Conservation (phyloP, 2,888 invertebrate species). For the Vesta saturnalis region DNA sequence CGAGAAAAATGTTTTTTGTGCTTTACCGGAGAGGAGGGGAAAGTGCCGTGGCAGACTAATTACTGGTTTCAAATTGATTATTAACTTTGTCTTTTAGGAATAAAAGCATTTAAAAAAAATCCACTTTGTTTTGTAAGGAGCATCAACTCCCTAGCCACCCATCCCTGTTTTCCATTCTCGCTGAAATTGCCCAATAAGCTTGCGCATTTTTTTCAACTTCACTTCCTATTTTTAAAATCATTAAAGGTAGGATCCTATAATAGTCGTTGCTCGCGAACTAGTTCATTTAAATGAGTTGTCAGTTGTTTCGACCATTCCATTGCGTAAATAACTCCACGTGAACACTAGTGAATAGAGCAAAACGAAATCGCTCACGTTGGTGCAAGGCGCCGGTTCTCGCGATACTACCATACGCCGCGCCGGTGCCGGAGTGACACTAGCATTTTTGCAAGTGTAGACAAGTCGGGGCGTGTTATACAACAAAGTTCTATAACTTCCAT, state of each 20-base stretch:
- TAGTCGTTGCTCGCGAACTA: background rate
- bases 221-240: background rate
- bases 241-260: background rate
- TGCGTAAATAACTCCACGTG: no score
- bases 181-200: constrained; percentile 8
- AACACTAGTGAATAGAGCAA: no score
- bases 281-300: background rate
- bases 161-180: constrained; percentile 23
- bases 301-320: no score
- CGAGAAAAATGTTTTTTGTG: constrained; percentile 19
- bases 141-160: constrained; percentile 18
- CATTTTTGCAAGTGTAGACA: no score
- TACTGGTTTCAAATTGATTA: constrained; percentile 22
- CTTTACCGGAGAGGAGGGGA: constrained; percentile 20
- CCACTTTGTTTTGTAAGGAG: constrained; percentile 22
- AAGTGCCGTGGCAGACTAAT: constrained; percentile 22
- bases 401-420: no score
- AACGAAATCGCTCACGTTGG: no score
- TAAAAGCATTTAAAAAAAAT: constrained; percentile 12
- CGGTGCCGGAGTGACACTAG: no score
- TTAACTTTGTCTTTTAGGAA: constrained; percentile 29
- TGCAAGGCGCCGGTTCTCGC: no score
- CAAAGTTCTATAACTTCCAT: background rate
- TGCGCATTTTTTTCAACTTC: background rate
- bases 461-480: background rate